Conservation (phyloP, 2,888 invertebrate species). For the Drosophila helvetica region DNA sequence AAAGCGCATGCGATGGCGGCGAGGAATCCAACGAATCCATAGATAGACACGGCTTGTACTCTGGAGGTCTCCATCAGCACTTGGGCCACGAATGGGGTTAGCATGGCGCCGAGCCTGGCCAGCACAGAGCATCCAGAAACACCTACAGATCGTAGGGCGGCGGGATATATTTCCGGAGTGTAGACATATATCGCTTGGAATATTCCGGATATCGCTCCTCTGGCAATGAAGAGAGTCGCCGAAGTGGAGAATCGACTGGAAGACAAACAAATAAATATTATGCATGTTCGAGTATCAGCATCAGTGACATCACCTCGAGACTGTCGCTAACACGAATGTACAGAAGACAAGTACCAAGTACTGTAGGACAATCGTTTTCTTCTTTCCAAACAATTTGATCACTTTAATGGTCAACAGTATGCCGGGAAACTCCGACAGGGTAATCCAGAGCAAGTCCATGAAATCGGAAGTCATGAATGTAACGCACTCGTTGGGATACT, state of each 20-base stretch:
- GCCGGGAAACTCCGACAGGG: conserved; percentile 96
- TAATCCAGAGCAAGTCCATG: conserved; percentile 96
- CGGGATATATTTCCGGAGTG: conserved; percentile 96
- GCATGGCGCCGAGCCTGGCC: conserved; percentile 47
- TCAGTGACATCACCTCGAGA: conserved; percentile 25
- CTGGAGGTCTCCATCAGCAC: conserved; percentile 44
- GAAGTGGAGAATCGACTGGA: conserved; percentile 87
- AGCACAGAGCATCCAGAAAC: conserved; percentile 39
- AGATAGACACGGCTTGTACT: conserved; percentile 42
- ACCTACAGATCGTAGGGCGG: conserved; percentile 23
- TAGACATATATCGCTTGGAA: conserved; percentile 98
- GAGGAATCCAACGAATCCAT: conserved; percentile 44
- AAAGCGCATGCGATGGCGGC: conserved; percentile 43
- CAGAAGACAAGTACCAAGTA: conserved; percentile 88
- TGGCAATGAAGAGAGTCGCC: conserved; percentile 92
- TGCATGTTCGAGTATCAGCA: not conserved
- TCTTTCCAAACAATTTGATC: conserved; percentile 94
- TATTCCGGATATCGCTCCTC: conserved; percentile 96
- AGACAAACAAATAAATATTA: not conserved
- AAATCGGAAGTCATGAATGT: conserved; percentile 93
- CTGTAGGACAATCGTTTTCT: conserved; percentile 96
- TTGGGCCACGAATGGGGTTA: conserved; percentile 50
- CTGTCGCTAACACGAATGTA: conserved; percentile 31
- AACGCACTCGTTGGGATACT: conserved; percentile 84
- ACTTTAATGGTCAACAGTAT: conserved; percentile 94